Percentiles rank a stretch among this genome's conserved stretches.
Conservation (phyloP, 2,797 vertebrate species). For the Clarias pachynema region DNA sequence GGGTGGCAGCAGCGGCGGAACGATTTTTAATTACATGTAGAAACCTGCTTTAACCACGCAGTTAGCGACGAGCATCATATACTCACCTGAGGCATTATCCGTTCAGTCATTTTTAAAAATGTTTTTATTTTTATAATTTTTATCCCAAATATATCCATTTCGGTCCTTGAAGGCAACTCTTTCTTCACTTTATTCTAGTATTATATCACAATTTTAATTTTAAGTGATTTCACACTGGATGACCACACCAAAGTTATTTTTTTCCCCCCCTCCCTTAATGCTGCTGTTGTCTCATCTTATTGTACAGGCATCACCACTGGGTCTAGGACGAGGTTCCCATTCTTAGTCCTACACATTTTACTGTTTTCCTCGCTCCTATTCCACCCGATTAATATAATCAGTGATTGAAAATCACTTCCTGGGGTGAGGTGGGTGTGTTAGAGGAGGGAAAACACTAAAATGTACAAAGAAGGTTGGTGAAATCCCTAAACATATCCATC, state of each 20-base stretch:
- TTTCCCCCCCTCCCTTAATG: too few species aligned
- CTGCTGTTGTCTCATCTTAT: neutral
- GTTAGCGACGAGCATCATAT: neutral
- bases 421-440: neutral
- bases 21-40: neutral
- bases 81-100: neutral
- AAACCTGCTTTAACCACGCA: constrained; percentile 1
- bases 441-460: too few species aligned
- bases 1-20: neutral
- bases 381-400: neutral
- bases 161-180: neutral
- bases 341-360: neutral
- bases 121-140: neutral
- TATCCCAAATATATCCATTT: neutral
- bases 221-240: constrained; percentile 5
- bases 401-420: neutral
- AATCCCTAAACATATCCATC: neutral
- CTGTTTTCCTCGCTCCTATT: neutral
- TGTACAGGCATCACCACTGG: neutral
- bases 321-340: neutral
- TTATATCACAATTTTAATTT: neutral
- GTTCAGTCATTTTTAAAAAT: neutral
- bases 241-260: neutral
- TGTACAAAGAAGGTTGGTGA: neutral
- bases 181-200: neutral